Percentiles rank a stretch among this genome's conserved stretches.
phyloP scores from a whole-genome alignment of 2,797 vertebrate species.

The Sciaenops ocellatus region DNA sequence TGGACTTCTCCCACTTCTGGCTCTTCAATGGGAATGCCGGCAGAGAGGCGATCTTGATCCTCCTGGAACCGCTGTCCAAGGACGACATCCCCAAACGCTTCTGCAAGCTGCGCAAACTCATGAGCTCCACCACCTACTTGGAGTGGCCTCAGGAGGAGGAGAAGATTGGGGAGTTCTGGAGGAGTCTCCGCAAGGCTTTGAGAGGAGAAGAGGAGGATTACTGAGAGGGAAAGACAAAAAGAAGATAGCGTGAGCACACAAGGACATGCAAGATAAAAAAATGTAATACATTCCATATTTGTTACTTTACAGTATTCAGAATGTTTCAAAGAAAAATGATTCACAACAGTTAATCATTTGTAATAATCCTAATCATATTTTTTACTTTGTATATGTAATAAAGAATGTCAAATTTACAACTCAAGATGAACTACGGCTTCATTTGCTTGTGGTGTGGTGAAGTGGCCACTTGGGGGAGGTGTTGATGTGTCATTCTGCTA shows the following conservation, averaged over 20 bases:
- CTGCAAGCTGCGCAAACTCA: constrained; percentile 68
- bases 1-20: constrained; percentile 92
- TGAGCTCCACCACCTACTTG: constrained; percentile 79
- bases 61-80: constrained; percentile 69
- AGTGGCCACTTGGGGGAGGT: background rate
- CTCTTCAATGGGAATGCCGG: constrained; percentile 80
- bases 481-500: background rate
- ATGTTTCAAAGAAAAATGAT: too few relatives aligned
- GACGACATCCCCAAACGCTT: constrained; percentile 64
- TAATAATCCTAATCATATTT: background rate
- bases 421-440: background rate
- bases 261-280: background rate
- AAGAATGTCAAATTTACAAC: background rate
- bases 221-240: background rate
- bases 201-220: constrained; percentile 24
- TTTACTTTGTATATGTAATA: background rate
- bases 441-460: background rate
- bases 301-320: too few relatives aligned
- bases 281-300: too few relatives aligned
- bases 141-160: constrained; percentile 78
- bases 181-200: constrained; percentile 57
- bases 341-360: background rate
- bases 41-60: constrained; percentile 64
- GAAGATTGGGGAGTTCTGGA: constrained; percentile 65
- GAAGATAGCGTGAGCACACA: too few relatives aligned